Base-by-base conservation (phyloP, 2,888 invertebrate species). In the Cheilosia grossa region DNA sequence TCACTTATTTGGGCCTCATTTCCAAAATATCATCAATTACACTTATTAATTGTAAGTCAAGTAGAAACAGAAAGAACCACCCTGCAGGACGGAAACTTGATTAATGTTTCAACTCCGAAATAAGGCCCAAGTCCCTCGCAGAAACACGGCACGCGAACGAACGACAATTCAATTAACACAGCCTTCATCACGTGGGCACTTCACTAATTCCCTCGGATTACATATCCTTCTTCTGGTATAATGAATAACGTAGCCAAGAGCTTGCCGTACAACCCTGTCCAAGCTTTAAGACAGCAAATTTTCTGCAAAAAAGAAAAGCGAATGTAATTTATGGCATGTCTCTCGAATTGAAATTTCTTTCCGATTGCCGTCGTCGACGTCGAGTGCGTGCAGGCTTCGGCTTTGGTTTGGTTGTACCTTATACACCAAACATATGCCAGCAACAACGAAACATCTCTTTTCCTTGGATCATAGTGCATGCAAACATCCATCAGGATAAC, bases 121-220 rank as follows among this genome's bases (percentile, higher is more conserved):
- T 44, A 66, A 66, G 66, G 66, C 42, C 49, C 56, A 33, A 58
- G 53, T 47, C 51, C 19, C 19, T 1, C 42, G 21, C 40, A 59
- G 61, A 56, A 72, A 59, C 59, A 61, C 58, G 49, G 78, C 85
- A 85, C 85, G 75, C 81, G 79, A 85, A 75, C 85, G 59, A 81
- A 85, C 70, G 81, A 85, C 85, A 85, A 85, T 81, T 81, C 85
- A 85, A 85, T 85, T 81, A 85, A 85, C 75, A 81, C 67, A 75
- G 81, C 67, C 75, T 72, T 85, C 85, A 85, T 72, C 85, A 85
- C 85, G 75, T 85, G 80, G 74, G 61, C 80, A 80, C 64, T 75
- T 77, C 67, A 75, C 81, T 81, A 85, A 85, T 81, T 81, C 75
- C 72, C 72, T 61, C 61, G 81, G 81, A 80, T 81, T 81, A 81